Percentiles rank a stretch among this genome's conserved stretches.
These are phyloP conservation scores for Microcebus jonahi DNA, from an alignment of 2,113 vertebrate genomes.

Conservation along the genomic window DNA sequence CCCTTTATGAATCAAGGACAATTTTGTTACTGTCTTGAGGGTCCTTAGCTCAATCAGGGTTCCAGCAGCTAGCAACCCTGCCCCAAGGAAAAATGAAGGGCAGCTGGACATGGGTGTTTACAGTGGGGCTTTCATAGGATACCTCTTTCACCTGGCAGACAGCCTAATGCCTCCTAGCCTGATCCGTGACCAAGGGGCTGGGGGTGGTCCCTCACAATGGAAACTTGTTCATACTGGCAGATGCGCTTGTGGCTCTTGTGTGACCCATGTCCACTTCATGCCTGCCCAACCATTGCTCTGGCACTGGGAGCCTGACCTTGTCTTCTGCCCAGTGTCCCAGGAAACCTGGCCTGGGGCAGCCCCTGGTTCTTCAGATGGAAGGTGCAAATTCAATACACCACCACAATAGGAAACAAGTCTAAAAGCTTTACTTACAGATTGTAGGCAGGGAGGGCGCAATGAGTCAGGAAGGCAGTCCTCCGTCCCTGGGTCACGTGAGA, in stretches of 20 bases:
- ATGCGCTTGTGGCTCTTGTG: background rate
- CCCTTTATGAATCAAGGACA: slow-evolving; percentile 1
- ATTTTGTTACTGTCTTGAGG: background rate
- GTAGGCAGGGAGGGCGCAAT: background rate
- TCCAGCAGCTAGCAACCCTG: background rate
- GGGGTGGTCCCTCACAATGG: background rate
- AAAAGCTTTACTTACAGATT: background rate
- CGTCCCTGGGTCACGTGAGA: background rate
- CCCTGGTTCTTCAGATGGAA: background rate
- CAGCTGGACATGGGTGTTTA: background rate
- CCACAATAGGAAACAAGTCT: background rate
- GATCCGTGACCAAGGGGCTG: background rate
- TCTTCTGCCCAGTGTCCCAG: background rate
- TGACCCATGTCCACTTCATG: background rate
- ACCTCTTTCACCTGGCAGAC: background rate
- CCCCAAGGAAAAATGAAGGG: background rate
- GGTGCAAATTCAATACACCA: background rate
- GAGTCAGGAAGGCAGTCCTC: background rate
- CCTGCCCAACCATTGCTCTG: background rate
- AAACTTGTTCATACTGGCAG: background rate
- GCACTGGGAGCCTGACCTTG: background rate
- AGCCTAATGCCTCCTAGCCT: background rate
- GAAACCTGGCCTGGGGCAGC: background rate
- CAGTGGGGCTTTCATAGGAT: background rate
- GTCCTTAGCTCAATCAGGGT: background rate